Percentiles rank a stretch among this genome's conserved stretches.
Evolutionary conservation across 2,797 vertebrate genomes (phyloP).

Genomic region (Oryzias dopingdopingensis): DNA sequence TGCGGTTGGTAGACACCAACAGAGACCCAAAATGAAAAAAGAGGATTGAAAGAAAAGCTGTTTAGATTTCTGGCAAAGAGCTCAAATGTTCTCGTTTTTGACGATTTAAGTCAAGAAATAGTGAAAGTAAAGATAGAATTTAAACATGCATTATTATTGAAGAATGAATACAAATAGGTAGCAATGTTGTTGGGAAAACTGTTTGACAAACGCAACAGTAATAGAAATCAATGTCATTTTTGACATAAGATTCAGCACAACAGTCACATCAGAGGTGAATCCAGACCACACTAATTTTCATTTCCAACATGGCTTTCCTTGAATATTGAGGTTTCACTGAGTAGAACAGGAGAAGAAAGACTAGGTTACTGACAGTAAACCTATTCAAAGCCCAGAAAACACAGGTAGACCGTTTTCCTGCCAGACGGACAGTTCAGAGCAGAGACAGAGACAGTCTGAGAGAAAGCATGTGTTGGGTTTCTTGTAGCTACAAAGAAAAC

Average conservation of each 20-base stretch:
- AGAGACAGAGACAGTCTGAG: constrained; percentile 57
- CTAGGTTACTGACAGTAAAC: constrained; percentile 8
- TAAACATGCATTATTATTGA: no score
- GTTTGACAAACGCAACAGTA: no score
- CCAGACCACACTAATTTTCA: background rate
- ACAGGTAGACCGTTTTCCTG: constrained; percentile 34
- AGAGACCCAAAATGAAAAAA: constrained; percentile 36
- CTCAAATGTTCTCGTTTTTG: constrained; percentile 12
- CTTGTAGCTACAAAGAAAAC: constrained; percentile 81
- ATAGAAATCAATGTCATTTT: no score
- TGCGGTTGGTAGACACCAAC: constrained; percentile 55
- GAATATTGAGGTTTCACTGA: constrained; percentile 7
- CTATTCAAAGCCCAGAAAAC: constrained; percentile 20
- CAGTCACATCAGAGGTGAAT: no score
- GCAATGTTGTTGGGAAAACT: no score
- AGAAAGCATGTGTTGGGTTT: constrained; percentile 74
- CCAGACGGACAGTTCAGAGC: constrained; percentile 40
- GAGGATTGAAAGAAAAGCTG: constrained; percentile 32
- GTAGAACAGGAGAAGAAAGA: constrained; percentile 6
- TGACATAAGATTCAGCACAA: no score
- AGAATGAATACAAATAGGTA: no score
- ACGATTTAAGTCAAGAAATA: background rate
- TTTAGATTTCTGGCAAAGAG: constrained; percentile 13
- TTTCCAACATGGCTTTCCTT: background rate
- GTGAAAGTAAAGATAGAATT: no score